Evolutionary conservation across 2,113 vertebrate genomes (phyloP).

Genomic region (Gila orcuttii): DNA sequence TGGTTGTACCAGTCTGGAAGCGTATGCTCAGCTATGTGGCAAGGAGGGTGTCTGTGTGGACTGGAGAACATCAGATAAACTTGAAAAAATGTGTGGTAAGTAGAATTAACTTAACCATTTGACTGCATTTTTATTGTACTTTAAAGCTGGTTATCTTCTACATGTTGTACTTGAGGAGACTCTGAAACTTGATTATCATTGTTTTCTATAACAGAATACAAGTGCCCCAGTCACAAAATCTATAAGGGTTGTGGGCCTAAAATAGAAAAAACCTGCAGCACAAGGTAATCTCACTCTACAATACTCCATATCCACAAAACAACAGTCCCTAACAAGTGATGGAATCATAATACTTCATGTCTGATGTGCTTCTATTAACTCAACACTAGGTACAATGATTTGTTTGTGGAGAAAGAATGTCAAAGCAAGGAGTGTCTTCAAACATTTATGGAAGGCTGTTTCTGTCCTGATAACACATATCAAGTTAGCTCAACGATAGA

Average conservation of each 20-base stretch:
- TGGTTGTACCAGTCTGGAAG: constrained; percentile 80
- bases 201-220: constrained; percentile 68
- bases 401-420: constrained; percentile 28
- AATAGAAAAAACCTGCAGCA: constrained; percentile 76
- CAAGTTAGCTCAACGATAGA: constrained; percentile 29
- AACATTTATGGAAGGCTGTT: constrained; percentile 51
- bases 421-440: neutral
- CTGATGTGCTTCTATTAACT: neutral
- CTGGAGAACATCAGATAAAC: constrained; percentile 80
- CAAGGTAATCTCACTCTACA: constrained; percentile 68
- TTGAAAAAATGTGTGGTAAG: constrained; percentile 77
- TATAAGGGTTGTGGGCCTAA: constrained; percentile 82
- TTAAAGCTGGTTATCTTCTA: neutral
- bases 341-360: neutral
- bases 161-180: neutral
- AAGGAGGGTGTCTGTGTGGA: constrained; percentile 75
- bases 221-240: constrained; percentile 74
- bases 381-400: constrained; percentile 48
- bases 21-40: constrained; percentile 80
- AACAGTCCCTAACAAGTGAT: neutral
- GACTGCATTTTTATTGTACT: neutral
- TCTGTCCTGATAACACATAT: constrained; percentile 45
- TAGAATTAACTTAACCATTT: neutral
- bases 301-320: neutral
- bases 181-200: neutral